A percentile compares a stretch with the other conserved stretches of the same genome.
Conservation (phyloP, 2,113 vertebrate species). For the Cyrtonyx montezumae region DNA sequence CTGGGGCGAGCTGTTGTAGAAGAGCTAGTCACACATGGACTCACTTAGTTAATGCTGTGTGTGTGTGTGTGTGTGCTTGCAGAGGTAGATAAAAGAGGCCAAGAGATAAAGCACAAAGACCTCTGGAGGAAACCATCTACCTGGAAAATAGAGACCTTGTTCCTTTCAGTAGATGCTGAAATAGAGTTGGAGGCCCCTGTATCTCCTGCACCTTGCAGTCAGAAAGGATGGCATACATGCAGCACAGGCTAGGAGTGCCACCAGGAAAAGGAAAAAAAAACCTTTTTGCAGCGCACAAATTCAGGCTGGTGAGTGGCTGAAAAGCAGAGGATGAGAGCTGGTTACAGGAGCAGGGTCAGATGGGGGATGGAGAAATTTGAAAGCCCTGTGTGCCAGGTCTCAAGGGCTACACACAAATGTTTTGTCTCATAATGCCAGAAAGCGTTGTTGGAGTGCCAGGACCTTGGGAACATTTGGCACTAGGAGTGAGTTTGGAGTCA, state of each 20-base stretch:
- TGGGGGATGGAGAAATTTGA: background rate
- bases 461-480: conserved; percentile 22
- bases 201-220: fast-evolving
- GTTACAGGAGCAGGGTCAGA: fast-evolving
- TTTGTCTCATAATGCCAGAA: background rate
- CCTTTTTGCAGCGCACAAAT: background rate
- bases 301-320: background rate
- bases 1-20: background rate
- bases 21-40: background rate
- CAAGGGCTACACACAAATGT: background rate
- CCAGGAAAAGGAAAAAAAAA: background rate
- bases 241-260: background rate
- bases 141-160: background rate
- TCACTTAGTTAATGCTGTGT: background rate
- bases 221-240: background rate
- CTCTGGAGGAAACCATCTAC: background rate
- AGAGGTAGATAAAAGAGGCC: background rate
- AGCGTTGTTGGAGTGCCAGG: background rate
- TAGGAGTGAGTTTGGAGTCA: background rate
- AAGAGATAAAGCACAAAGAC: background rate
- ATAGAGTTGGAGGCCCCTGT: background rate
- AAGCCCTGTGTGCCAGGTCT: background rate
- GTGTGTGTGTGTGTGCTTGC: too few species aligned
- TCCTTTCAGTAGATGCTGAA: background rate
- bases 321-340: background rate